Conservation (phyloP, 2,113 vertebrate species). For the Epinephelus moara region DNA sequence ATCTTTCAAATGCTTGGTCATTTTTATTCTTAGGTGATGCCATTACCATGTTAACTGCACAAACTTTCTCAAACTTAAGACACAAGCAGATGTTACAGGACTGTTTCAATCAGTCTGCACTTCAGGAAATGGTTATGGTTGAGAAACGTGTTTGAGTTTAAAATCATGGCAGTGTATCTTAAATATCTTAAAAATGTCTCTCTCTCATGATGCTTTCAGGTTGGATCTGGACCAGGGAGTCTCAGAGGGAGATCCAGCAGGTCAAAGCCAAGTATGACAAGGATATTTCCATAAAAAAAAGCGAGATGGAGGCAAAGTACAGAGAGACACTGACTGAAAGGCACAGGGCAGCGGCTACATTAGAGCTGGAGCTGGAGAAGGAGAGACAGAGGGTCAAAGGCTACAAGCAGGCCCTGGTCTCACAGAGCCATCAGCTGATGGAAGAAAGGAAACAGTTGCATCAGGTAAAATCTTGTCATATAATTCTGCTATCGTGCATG, state of each 20-base stretch:
- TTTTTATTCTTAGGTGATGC: background rate
- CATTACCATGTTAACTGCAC: background rate
- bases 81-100: background rate
- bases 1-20: background rate
- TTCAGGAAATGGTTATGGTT: background rate
- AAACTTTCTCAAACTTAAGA: background rate
- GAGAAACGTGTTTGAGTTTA: background rate
- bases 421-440: slow-evolving; percentile 91
- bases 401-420: slow-evolving; percentile 90
- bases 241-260: slow-evolving; percentile 90
- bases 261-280: slow-evolving; percentile 85
- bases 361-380: slow-evolving; percentile 95
- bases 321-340: slow-evolving; percentile 89
- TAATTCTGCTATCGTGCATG: background rate
- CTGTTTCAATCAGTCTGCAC: background rate
- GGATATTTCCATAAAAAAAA: slow-evolving; percentile 82
- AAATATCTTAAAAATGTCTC: background rate
- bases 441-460: slow-evolving; percentile 91
- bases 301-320: slow-evolving; percentile 90
- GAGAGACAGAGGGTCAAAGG: slow-evolving; percentile 90
- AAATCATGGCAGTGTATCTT: background rate
- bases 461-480: slow-evolving; percentile 65
- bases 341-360: slow-evolving; percentile 84
- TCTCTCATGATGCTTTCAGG: slow-evolving; percentile 78
- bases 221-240: slow-evolving; percentile 98